Base-by-base conservation (phyloP, 2,113 vertebrate species). In the Potamarius usumacintae region DNA sequence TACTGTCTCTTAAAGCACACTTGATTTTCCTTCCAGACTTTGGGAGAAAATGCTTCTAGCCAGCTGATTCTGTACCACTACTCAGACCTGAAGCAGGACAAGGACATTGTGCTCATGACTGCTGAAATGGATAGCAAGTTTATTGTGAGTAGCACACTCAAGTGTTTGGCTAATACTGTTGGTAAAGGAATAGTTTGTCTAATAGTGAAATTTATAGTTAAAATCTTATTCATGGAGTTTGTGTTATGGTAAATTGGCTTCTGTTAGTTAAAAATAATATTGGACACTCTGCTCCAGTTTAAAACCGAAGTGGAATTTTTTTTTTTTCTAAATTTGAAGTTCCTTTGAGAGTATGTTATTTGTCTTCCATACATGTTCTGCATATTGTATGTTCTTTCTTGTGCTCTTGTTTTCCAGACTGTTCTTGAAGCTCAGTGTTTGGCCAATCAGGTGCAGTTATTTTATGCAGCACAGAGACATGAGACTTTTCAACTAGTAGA, bases 31-130 rank as follows among this genome's bases (percentile, higher is more conserved):
- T 91, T 92, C 67, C 92, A 99, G 98, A 97, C 93, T 15, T 91
- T 94, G 84, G 97, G 97, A 14, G 97, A 97, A 86, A 90, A 94
- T 83, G 97, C 97, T 18, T 94, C 97, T 65, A 98, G 97, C 92
- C 98, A 99, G 91, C 86, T 99, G 92, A 93, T 99, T 90, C 94
- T 99, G 85, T 97, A 98, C 94, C 98, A 99, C 92, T 99, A 97
- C 90, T 93, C 96, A 5, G 98, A 99, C 65, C 95, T 99, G 87
- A 96, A 96, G 92, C 92, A 98, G 88, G 95, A 96, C 87, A 99
- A 98, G 91, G 97, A 95, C n/a, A 92, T 99, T 22, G 97, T 99
- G 50, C 95, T 99, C 67, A 97, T 99, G 97, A 98, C 96, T 10
- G 97, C 97, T 52, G 97, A 99, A 93, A 96, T 96, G 94, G 97